These are phyloP conservation scores for Eupithecia subumbrata DNA, from an alignment of 2,888 invertebrate genomes.

Conservation along the genomic window DNA sequence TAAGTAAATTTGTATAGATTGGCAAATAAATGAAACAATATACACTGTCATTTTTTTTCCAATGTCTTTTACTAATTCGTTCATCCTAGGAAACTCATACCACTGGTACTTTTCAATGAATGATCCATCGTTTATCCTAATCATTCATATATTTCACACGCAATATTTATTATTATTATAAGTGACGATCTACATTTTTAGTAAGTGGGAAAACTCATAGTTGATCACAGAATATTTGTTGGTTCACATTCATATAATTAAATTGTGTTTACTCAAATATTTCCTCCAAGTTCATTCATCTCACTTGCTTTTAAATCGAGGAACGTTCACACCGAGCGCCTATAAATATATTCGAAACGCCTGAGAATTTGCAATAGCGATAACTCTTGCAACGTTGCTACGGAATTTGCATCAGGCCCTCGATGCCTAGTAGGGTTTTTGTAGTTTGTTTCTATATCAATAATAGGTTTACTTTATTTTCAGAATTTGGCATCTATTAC, in stretches of 20 bases:
- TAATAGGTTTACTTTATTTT: neutral
- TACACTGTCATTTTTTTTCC: neutral
- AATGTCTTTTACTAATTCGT: neutral
- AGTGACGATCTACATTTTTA: neutral
- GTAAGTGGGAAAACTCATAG: neutral
- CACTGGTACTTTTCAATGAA: neutral
- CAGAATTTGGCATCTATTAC: neutral
- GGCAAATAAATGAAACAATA: neutral
- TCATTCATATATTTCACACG: neutral
- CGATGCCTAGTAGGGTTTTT: neutral
- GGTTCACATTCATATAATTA: neutral
- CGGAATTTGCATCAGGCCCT: slow-evolving; percentile 23
- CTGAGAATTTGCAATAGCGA: slow-evolving; percentile 30
- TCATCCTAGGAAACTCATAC: neutral
- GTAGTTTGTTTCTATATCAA: neutral
- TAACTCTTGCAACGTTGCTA: slow-evolving; percentile 21
- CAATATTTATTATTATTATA: neutral
- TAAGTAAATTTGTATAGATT: neutral
- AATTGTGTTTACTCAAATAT: slow-evolving; percentile 10
- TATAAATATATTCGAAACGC: slow-evolving; percentile 29
- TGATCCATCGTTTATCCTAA: neutral
- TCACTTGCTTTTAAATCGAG: slow-evolving; percentile 18
- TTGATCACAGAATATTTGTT: neutral
- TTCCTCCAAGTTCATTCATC: slow-evolving; percentile 26
- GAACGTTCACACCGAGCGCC: slow-evolving; percentile 14